Evolutionary conservation across 1,140 invertebrate genomes (phyloP).

Genomic region (Diabrotica undecimpunctata): DNA sequence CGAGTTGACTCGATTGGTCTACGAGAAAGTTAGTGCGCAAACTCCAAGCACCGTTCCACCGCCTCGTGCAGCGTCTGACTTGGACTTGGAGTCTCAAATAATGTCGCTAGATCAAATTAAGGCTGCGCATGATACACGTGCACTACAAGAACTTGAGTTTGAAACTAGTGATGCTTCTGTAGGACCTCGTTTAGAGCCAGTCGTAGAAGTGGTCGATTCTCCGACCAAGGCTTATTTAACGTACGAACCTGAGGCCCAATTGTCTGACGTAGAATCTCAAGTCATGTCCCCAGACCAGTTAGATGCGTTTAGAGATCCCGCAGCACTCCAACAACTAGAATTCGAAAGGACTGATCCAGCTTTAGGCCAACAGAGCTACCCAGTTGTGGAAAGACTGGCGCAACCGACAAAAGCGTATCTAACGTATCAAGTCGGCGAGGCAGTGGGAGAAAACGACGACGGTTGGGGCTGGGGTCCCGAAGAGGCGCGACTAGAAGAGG

Average conservation of each 20-base stretch:
- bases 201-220: conserved; percentile 49
- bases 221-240: conserved; percentile 36
- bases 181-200: conserved; percentile 34
- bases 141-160: conserved; percentile 35
- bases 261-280: conserved; percentile 30
- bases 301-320: conserved; percentile 20
- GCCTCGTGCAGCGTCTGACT: not conserved
- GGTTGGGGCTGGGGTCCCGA: conserved; percentile 57
- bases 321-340: conserved; percentile 31
- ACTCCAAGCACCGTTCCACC: conserved; percentile 3
- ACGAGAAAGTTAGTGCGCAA: conserved; percentile 19
- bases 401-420: conserved; percentile 36
- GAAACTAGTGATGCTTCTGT: conserved; percentile 18
- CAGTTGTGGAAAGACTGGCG: conserved; percentile 50
- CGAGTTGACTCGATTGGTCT: conserved; percentile 40
- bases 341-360: conserved; percentile 25
- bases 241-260: conserved; percentile 18
- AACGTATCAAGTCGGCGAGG: conserved; percentile 27
- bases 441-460: conserved; percentile 49
- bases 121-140: conserved; percentile 14
- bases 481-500: conserved; percentile 49
- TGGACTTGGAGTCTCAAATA: not conserved
- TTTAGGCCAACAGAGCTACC: conserved; percentile 29
- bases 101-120: not conserved
- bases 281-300: conserved; percentile 25